Evolutionary conservation across 1,140 invertebrate species (phyloP).

Genomic region (Philotrypesis tridentata): DNA sequence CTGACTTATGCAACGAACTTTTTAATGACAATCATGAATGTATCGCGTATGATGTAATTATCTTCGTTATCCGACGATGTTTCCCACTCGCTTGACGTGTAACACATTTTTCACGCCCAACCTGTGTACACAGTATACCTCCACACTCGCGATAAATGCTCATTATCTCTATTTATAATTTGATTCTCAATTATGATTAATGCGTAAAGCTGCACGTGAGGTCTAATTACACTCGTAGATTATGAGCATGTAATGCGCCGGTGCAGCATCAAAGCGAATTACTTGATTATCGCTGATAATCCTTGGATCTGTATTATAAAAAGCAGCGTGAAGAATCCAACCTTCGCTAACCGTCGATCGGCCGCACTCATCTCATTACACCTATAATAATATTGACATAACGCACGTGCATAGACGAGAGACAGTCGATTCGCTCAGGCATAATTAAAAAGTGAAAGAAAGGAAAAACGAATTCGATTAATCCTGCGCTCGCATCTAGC

Average conservation of each 20-base stretch:
- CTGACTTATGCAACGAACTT: constrained; percentile 27
- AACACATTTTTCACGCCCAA: neutral
- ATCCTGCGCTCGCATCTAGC: neutral
- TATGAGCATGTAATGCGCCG: too few species aligned
- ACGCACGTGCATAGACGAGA: neutral
- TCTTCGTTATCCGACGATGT: neutral
- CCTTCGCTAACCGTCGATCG: neutral
- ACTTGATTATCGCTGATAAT: neutral
- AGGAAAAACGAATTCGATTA: neutral
- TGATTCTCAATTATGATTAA: constrained; percentile 29
- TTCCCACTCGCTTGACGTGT: neutral
- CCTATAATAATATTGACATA: constrained; percentile 1
- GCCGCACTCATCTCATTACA: neutral
- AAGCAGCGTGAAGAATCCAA: neutral
- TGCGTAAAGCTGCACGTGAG: neutral
- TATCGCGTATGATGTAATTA: constrained; percentile 18
- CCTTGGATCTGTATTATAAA: neutral
- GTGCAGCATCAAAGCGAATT: neutral
- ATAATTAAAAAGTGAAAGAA: constrained; percentile 34
- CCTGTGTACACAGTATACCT: neutral
- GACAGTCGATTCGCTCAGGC: constrained; percentile 9
- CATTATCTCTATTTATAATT: neutral
- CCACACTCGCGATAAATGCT: neutral
- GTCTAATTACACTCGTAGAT: too few species aligned
- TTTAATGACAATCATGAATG: constrained; percentile 38